A percentile compares a stretch with the other conserved stretches of the same genome.
phyloP scores from a whole-genome alignment of 2,888 invertebrate genomes.

The Cerceris ruficornis region DNA sequence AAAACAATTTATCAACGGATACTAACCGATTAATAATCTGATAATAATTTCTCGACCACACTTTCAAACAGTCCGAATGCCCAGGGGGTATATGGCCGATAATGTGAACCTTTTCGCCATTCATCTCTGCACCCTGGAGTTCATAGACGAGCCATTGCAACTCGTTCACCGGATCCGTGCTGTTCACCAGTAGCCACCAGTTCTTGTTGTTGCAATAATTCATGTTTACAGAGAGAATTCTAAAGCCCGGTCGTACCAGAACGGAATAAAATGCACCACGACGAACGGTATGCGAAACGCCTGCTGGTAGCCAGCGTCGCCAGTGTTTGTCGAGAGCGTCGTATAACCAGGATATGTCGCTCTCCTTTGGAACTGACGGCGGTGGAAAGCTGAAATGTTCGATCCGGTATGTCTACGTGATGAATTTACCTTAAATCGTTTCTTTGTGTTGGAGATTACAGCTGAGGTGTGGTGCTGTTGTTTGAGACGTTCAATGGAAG shows the following conservation, averaged over 20 bases:
- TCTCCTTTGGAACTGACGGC: conserved; percentile 91
- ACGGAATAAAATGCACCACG: conserved; percentile 96
- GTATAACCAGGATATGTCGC: conserved; percentile 95
- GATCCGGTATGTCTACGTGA: not conserved
- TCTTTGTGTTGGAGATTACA: no score
- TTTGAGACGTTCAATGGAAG: no score
- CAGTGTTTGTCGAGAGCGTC: conserved; percentile 94
- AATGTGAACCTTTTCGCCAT: conserved; percentile 97
- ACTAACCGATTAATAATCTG: conserved; percentile 89
- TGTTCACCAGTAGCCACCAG: conserved; percentile 97
- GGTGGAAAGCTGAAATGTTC: conserved; percentile 89
- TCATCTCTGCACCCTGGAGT: conserved; percentile 95
- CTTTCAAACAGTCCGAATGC: conserved; percentile 94
- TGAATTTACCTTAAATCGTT: no score
- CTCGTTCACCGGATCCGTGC: conserved; percentile 97
- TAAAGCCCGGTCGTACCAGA: conserved; percentile 93
- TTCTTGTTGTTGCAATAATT: conserved; percentile 98
- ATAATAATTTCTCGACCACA: conserved; percentile 98
- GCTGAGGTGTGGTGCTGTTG: no score
- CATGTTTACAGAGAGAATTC: conserved; percentile 97
- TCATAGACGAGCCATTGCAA: conserved; percentile 97
- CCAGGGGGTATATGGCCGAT: conserved; percentile 98
- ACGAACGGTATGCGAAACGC: conserved; percentile 92
- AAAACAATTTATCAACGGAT: not conserved
- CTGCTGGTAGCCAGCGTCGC: conserved; percentile 95